These are phyloP conservation scores for Chrysogorgia sp. DNA, from an alignment of 92 coral and sea anemone species.

Conservation along the genomic window DNA sequence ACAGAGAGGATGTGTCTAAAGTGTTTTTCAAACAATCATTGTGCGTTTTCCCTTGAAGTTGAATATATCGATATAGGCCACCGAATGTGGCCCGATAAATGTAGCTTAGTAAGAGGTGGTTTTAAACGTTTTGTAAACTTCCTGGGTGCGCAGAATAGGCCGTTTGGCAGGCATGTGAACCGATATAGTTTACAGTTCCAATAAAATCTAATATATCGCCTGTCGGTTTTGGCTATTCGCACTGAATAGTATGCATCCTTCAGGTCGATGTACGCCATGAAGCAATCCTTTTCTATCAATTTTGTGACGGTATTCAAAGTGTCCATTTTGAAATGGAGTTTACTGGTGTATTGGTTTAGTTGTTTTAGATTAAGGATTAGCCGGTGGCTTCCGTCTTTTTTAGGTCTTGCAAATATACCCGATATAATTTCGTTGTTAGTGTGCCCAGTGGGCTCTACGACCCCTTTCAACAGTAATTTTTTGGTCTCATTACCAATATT, in stretches of 20 bases:
- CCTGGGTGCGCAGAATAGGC: too few relatives aligned
- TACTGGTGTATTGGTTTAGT: background rate
- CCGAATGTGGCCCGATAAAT: conserved; percentile 47
- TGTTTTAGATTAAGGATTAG: background rate
- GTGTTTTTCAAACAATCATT: conserved; percentile 37
- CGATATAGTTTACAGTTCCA: conserved; percentile 45
- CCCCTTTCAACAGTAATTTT: background rate
- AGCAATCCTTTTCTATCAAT: conserved; percentile 9
- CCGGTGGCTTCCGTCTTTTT: conserved; percentile 11
- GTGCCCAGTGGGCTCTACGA: background rate
- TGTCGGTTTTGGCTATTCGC: conserved; percentile 37
- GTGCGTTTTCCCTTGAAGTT: conserved; percentile 43
- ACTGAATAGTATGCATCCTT: conserved; percentile 52
- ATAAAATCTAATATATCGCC: conserved; percentile 40
- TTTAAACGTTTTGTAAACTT: conserved; percentile 55
- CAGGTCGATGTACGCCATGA: conserved; percentile 47
- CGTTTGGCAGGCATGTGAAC: conserved; percentile 62
- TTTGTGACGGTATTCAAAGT: background rate
- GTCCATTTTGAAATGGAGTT: conserved; percentile 18
- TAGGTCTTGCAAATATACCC: background rate
- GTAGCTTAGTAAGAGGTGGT: conserved; percentile 48
- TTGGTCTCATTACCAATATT: background rate
- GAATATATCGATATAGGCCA: too few relatives aligned
- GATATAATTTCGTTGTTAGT: background rate
- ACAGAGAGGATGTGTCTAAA: conserved; percentile 43